Conservation (phyloP, 2,113 vertebrate species). For the Antidorcas marsupialis region DNA sequence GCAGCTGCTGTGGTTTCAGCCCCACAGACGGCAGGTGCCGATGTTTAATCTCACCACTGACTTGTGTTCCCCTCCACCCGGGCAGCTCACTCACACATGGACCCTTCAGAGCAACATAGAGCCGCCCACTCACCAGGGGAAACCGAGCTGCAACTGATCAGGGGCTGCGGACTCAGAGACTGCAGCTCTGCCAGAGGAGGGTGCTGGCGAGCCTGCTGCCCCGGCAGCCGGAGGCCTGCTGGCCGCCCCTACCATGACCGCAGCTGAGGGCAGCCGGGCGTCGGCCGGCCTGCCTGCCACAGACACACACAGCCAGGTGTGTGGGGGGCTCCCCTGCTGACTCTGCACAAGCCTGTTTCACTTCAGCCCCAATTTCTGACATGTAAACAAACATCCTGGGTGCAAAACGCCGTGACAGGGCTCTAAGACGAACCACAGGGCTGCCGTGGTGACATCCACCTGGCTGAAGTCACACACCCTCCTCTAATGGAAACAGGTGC, state of each 20-base stretch:
- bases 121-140: neutral
- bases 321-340: neutral
- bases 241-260: rapidly evolving
- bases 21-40: neutral
- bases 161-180: neutral
- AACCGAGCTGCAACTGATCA: neutral
- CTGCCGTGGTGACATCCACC: neutral
- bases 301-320: neutral
- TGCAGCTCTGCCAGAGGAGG: too few species aligned
- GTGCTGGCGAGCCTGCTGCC: neutral
- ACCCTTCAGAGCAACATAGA: neutral
- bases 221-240: neutral
- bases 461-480: neutral
- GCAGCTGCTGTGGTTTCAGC: neutral
- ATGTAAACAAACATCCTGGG: neutral
- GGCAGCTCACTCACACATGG: neutral
- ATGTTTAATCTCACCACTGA: rapidly evolving
- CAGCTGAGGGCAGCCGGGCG: neutral
- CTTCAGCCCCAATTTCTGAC: neutral
- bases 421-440: rapidly evolving
- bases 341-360: neutral
- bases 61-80: rapidly evolving
- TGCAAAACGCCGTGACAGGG: rapidly evolving
- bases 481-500: neutral
- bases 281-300: neutral